Base-by-base conservation (phyloP, 2,888 invertebrate species). In the Troides aeacus region DNA sequence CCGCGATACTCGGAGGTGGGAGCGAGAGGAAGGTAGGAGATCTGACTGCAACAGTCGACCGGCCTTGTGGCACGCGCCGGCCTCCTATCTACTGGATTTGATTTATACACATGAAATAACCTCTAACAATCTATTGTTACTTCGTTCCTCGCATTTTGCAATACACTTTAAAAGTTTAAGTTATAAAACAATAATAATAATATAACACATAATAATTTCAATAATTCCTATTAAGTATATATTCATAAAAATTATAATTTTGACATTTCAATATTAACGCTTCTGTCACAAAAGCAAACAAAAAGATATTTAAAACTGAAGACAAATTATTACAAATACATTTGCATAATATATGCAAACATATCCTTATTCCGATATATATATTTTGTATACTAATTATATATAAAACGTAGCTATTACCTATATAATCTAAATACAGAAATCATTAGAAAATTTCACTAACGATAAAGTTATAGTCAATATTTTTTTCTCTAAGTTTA, bases 61-160 rank as follows among this genome's bases (percentile, higher is more conserved):
- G 91, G 87, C 91, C 92, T 91, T 90, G 92, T 79, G 91, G 92
- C 92, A 92, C 92, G 92, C 90, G 92, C 89, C 90, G 77, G 90
- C 90, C 90, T 89, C 89, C 76, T 77, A 81, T 80, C 66, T 82
- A 81, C 82, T 81, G 77, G 81, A 83, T 84, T 87, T 85, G 86
- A 89, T 89, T 87, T 88, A 88, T 82, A 23, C 6, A 66, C 61
- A 17, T 66, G 39, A 50, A 50, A 56, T 58, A 23, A 57, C 53
- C 53, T 58, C 57, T 58, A 15, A 23, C 46, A 18, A 36, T 24
- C 62, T 60, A 58, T 23, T 61, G 61, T 61, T 61, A 7, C 61
- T 24, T 64, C 4, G n/a, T 58, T 53, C 53, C 53, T 18, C 53
- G n/a, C 53, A 53, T 53, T 53, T 53, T 12, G 10, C 42, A 42